Percentiles rank a stretch among this genome's conserved stretches.
These are phyloP conservation scores for Lamprologus lemairii DNA, from an alignment of 2,113 vertebrate species.

Conservation along the genomic window DNA sequence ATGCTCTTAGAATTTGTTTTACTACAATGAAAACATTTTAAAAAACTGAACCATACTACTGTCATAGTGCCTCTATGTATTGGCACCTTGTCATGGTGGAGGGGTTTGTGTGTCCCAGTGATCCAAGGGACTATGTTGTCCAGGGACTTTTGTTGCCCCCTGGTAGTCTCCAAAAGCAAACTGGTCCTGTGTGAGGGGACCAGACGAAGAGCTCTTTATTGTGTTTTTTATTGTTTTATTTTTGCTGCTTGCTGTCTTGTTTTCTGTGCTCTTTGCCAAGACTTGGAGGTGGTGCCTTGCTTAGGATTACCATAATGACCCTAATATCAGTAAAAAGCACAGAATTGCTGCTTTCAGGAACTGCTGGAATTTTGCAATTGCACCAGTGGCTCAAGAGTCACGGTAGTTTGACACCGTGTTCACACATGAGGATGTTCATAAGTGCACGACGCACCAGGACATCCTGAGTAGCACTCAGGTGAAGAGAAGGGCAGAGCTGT, in stretches of 20 bases:
- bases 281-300: background rate
- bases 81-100: background rate
- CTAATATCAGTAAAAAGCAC: background rate
- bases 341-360: background rate
- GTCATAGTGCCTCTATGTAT: background rate
- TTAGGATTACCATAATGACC: background rate
- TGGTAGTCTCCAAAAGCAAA: background rate
- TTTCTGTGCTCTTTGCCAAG: background rate
- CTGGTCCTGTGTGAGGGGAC: background rate
- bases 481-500: background rate
- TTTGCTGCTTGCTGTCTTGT: background rate
- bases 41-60: background rate
- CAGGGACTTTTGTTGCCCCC: background rate
- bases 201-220: background rate
- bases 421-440: background rate
- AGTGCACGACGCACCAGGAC: background rate
- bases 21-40: background rate
- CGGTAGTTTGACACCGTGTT: background rate
- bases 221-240: background rate
- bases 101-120: background rate
- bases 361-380: background rate
- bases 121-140: background rate
- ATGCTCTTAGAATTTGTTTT: background rate
- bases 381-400: background rate
- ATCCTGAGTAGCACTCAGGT: background rate